Evolutionary conservation across 1,140 invertebrate species (phyloP), one percentile per base, ranked within the genome.

Genomic region (Caenorhabditis inopinata): DNA sequence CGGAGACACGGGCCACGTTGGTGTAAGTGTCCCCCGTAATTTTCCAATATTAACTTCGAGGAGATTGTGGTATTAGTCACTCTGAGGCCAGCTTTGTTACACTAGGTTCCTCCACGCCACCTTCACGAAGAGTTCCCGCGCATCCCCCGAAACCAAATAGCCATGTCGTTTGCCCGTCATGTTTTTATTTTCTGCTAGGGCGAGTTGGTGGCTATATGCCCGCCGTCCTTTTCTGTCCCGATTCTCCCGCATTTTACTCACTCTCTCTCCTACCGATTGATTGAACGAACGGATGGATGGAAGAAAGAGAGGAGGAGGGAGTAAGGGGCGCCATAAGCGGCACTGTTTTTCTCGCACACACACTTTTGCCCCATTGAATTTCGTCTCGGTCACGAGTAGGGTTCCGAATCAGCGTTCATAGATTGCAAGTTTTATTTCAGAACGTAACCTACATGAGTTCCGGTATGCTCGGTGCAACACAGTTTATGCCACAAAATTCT

Each of bases 241-340:
- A 25, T 32, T 45, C n/a, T 49, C 45, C 74, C 23, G 29, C 35
- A 47, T 47, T 29, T 18, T 49, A 75, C 74, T 48, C 74, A 18
- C 47, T 48, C 74, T 29, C 45, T 75, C 74, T n/a, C 74, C 74
- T 75, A 68, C 74, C 74, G 47, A 47, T 48, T 47, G 74, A 48
- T 75, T 47, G 47, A 75, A 48, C 74, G 42, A 49, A 48, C 74
- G 47, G 42, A 49, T 47, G 47, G 25, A 75, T 47, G 38, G n/a
- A 74, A 14, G 45, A n/a, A 21, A 42, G 25, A 5, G 46, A 21
- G 27, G 35, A 21, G 45, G 35, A 21, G 74, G 74, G 6, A 75
- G 74, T 47, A 75, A 49, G 47, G 45, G 42, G 74, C 74, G 74
- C 42, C 74, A 75, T 49, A 75, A 49, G 74, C 42, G 47, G 47